A percentile compares a stretch with the other conserved stretches of the same genome.
Conservation (phyloP, 2,113 vertebrate species). For the Elephantulus edwardii region DNA sequence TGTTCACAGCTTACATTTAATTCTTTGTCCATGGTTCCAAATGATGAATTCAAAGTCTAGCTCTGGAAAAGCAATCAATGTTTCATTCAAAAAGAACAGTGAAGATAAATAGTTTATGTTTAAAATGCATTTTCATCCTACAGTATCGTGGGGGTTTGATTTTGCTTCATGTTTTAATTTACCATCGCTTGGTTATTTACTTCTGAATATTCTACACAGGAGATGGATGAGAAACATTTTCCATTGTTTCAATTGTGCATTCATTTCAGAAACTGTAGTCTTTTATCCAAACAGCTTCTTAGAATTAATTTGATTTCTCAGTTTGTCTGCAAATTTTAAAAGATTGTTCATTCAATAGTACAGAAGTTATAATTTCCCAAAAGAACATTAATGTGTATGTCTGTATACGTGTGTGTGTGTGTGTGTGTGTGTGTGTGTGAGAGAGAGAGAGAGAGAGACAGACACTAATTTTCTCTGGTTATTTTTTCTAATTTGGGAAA, state of each 20-base stretch:
- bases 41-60: background rate
- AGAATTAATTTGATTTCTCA: background rate
- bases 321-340: background rate
- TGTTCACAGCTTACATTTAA: rapidly evolving
- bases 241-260: background rate
- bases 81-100: background rate
- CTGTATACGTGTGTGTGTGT: too few species aligned
- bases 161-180: too few species aligned
- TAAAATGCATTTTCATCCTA: background rate
- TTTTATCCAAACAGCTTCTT: background rate
- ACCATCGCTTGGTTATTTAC: background rate
- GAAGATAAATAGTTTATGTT: background rate
- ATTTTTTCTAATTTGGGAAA: conserved; percentile 6
- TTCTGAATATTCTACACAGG: background rate
- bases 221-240: background rate
- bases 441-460: too few species aligned
- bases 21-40: background rate
- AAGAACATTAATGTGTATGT: background rate
- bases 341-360: background rate
- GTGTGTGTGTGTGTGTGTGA: too few species aligned
- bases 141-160: too few species aligned
- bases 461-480: background rate
- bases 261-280: background rate
- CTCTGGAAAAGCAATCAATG: background rate
- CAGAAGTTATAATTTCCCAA: background rate